These are phyloP conservation scores for Telenomus remus DNA, from an alignment of 1,140 invertebrate species.

Conservation along the genomic window DNA sequence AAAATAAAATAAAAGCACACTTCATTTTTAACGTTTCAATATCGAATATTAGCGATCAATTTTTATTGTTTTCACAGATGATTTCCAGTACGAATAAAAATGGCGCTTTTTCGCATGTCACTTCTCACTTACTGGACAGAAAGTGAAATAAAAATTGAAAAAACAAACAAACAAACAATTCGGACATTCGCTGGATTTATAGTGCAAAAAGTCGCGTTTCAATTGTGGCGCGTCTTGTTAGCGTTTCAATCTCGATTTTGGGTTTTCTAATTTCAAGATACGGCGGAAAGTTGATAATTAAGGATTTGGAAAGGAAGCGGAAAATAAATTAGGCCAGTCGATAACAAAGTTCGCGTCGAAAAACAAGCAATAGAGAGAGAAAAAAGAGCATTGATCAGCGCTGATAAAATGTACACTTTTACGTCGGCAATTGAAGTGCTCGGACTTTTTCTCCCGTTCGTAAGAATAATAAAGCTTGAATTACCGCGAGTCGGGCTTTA, in stretches of 20 bases:
- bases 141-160: no score
- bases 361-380: not conserved
- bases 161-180: no score
- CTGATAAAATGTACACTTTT: constrained; percentile 1
- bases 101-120: no score
- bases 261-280: not conserved
- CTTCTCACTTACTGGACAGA: no score
- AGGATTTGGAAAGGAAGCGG: not conserved
- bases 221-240: not conserved
- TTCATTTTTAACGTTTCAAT: no score
- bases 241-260: constrained; percentile 9
- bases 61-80: constrained; percentile 1
- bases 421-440: not conserved
- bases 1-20: no score
- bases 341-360: not conserved
- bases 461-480: constrained; percentile 1
- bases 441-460: not conserved
- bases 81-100: no score
- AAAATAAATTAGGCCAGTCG: constrained; percentile 1
- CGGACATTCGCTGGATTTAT: not conserved
- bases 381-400: constrained; percentile 1
- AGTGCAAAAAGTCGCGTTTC: not conserved
- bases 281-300: not conserved
- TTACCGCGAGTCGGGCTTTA: not conserved
- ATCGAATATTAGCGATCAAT: constrained; percentile 15